These are phyloP conservation scores for Sitta carolinensis DNA, from an alignment of 2,797 vertebrate species.

Conservation along the genomic window DNA sequence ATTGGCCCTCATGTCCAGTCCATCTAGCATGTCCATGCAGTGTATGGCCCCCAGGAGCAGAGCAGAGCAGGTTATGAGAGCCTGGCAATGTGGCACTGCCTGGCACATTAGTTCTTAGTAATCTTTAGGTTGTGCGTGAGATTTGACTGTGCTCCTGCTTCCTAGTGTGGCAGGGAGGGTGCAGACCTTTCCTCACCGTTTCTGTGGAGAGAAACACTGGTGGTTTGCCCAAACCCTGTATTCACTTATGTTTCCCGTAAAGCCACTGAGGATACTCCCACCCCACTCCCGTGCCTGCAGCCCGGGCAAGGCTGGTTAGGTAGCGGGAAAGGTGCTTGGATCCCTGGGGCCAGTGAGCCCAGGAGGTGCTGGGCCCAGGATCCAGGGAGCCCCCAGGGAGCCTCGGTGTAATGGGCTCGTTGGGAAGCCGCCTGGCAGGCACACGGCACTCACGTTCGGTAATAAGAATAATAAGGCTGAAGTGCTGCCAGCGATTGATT, in stretches of 20 bases:
- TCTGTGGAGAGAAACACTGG: neutral
- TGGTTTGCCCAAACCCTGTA: neutral
- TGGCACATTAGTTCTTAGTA: accelerated
- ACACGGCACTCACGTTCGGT: neutral
- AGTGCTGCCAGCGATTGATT: conserved; percentile 32
- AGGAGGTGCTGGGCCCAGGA: neutral
- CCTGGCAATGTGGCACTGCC: neutral
- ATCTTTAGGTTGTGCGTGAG: neutral
- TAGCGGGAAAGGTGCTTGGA: neutral
- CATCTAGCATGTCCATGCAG: neutral
- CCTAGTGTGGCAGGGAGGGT: neutral
- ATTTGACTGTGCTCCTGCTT: neutral
- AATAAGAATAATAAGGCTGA: conserved; percentile 27
- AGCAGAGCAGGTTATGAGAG: neutral
- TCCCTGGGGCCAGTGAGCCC: neutral
- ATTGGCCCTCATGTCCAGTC: accelerated
- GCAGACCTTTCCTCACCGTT: neutral
- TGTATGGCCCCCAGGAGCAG: neutral
- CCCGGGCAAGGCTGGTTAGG: neutral
- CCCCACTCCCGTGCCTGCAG: neutral
- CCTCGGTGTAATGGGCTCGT: neutral
- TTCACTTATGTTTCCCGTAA: neutral
- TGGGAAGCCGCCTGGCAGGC: neutral
- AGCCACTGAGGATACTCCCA: neutral
- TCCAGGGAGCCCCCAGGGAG: neutral